Base-by-base conservation (phyloP, 2,888 invertebrate genomes). In the Campoletis raptor region DNA sequence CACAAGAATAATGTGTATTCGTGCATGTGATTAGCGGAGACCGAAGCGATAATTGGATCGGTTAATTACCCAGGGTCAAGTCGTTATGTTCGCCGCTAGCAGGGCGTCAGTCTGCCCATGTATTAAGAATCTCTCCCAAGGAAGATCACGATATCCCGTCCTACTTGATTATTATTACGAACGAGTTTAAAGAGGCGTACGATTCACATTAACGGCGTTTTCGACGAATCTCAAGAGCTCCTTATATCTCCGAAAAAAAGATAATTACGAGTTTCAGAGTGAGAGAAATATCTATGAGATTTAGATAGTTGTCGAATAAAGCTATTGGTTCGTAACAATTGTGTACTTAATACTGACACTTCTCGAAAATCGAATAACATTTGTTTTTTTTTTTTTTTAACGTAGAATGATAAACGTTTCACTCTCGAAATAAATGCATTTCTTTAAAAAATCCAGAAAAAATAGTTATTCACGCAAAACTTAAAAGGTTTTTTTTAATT, bases 41-140 rank as follows among this genome's bases (percentile, higher is more conserved):
- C 77, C 73, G 85, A 83, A 78, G 79, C 83, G 85, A 83, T 88
- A 88, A 88, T 86, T 88, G 82, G 85, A 83, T 83, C 85, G 84
- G 83, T 84, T 85, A 86, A 86, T 86, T 88, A 85, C 52, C 72
- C 45, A 30, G 57, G 85, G 72, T 81, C 72, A 81, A 81, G 57
- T 67, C 67, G 73, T 69, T 61, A 81, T 57, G 64, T 72, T 21
- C 48, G 64, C 48, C 48, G 37, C 30, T 15, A 30, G 61, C 72
- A 12, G 45, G 66, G n/a, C 21, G 67, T 67, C 52, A 45, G 72
- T 37, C 48, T 18, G 76, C 61, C 54, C n/a, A 30, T 30, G 36
- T 12, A 74, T 66, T 57, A 54, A 66, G 79, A 79, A 79, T 66
- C 66, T 66, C 79, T 12, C 66, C n/a, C 57, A 24, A 42, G 42